phyloP scores from a whole-genome alignment of 2,888 invertebrate species.

The Frankliniella fusca region DNA sequence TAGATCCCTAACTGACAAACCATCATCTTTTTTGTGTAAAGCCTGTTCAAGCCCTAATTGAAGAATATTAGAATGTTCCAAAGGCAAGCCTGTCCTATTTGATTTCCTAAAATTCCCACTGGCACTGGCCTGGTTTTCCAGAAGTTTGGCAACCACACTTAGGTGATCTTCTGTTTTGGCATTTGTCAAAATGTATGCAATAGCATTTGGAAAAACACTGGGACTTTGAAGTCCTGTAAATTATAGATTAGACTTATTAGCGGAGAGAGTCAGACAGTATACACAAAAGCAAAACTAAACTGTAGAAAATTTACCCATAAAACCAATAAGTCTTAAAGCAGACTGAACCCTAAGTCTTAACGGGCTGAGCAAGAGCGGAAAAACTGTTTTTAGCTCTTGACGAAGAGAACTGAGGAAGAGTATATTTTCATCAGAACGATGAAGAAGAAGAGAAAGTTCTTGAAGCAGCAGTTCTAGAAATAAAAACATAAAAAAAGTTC shows the following conservation, averaged over 20 bases:
- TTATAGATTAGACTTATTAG: background rate
- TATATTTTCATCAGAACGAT: constrained; percentile 42
- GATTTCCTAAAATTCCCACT: background rate
- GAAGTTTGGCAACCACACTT: constrained; percentile 17
- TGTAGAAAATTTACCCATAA: constrained; percentile 50
- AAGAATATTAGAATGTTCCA: background rate
- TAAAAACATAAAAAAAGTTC: constrained; percentile 9
- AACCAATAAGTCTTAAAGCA: constrained; percentile 55
- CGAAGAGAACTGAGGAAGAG: constrained; percentile 54
- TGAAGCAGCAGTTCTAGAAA: constrained; percentile 48
- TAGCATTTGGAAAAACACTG: constrained; percentile 20
- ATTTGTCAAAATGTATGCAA: constrained; percentile 29
- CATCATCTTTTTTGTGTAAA: background rate
- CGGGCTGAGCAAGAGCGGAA: constrained; percentile 54
- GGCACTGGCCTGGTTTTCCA: background rate
- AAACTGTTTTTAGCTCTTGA: constrained; percentile 54
- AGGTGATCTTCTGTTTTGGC: constrained; percentile 26
- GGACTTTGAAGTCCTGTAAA: constrained; percentile 29
- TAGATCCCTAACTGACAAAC: constrained; percentile 43
- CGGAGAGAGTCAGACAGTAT: constrained; percentile 10
- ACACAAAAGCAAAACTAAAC: constrained; percentile 15
- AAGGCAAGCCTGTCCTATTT: background rate
- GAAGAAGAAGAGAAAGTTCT: constrained; percentile 49
- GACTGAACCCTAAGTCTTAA: constrained; percentile 57
- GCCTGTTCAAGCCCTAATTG: constrained; percentile 2